Evolutionary conservation across 1,140 invertebrate genomes (phyloP).

Genomic region (fruit fly (Drosophila melanogaster)): DNA sequence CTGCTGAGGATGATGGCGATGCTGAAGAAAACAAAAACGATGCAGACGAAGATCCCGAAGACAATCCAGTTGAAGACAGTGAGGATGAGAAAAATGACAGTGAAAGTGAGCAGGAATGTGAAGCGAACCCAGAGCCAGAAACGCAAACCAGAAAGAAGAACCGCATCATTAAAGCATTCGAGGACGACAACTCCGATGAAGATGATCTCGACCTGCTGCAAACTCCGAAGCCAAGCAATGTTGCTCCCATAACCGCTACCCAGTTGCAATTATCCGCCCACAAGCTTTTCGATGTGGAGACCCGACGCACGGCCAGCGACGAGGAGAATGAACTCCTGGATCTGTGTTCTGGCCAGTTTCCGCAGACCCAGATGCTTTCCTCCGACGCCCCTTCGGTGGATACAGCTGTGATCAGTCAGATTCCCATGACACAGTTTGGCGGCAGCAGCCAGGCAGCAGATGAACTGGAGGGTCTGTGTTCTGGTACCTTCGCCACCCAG

Average conservation of each 20-base stretch:
- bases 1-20: constrained; percentile 41
- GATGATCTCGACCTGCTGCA: constrained; percentile 79
- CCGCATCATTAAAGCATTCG: constrained; percentile 71
- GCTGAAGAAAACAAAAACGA: constrained; percentile 31
- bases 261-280: constrained; percentile 49
- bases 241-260: constrained; percentile 48
- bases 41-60: constrained; percentile 35
- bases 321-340: constrained; percentile 85
- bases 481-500: constrained; percentile 68
- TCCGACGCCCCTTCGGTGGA: constrained; percentile 26
- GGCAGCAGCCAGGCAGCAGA: constrained; percentile 38
- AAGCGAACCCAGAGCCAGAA: constrained; percentile 8
- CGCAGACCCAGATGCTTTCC: constrained; percentile 44
- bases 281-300: constrained; percentile 69
- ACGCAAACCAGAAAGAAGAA: constrained; percentile 51
- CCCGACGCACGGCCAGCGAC: constrained; percentile 72
- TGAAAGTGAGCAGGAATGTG: constrained; percentile 42
- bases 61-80: constrained; percentile 24
- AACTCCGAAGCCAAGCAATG: constrained; percentile 76
- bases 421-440: constrained; percentile 65
- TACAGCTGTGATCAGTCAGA: constrained; percentile 67
- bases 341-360: constrained; percentile 86
- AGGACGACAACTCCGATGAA: constrained; percentile 77
- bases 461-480: constrained; percentile 60
- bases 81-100: constrained; percentile 42